phyloP scores from a whole-genome alignment of 2,888 invertebrate species.

The Trichogramma evanescens region DNA sequence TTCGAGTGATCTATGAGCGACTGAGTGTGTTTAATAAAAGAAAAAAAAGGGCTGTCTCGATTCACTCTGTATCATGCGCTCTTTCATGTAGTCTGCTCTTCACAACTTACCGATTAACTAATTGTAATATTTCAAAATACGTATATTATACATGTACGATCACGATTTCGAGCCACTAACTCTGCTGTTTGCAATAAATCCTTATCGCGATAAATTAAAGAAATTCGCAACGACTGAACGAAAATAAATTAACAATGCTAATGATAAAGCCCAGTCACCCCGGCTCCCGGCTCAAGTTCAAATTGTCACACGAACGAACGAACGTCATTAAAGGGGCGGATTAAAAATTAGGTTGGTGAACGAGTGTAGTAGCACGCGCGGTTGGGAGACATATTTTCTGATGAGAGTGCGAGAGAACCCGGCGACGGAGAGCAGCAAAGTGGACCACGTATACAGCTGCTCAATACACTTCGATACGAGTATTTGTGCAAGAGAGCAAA shows the following conservation, averaged over 20 bases:
- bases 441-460: neutral
- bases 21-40: no score
- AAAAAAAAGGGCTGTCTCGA: no score
- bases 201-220: conserved; percentile 23
- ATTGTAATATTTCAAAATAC: neutral
- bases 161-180: conserved; percentile 34
- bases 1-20: no score
- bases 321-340: conserved; percentile 46
- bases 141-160: conserved; percentile 1
- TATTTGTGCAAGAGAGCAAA: neutral
- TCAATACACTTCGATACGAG: neutral
- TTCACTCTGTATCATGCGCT: no score
- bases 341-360: conserved; percentile 25
- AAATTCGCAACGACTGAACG: no score
- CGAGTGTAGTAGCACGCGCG: conserved; percentile 13
- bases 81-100: conserved; percentile 1
- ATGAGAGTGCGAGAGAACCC: conserved; percentile 18
- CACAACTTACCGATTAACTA: no score
- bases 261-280: conserved; percentile 30
- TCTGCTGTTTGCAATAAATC: conserved; percentile 32
- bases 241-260: no score
- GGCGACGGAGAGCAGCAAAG: neutral
- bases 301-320: conserved; percentile 32
- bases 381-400: conserved; percentile 47
- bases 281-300: conserved; percentile 43